These are phyloP conservation scores for Bombus soroeensis DNA, from an alignment of 1,140 invertebrate species.

Conservation along the genomic window DNA sequence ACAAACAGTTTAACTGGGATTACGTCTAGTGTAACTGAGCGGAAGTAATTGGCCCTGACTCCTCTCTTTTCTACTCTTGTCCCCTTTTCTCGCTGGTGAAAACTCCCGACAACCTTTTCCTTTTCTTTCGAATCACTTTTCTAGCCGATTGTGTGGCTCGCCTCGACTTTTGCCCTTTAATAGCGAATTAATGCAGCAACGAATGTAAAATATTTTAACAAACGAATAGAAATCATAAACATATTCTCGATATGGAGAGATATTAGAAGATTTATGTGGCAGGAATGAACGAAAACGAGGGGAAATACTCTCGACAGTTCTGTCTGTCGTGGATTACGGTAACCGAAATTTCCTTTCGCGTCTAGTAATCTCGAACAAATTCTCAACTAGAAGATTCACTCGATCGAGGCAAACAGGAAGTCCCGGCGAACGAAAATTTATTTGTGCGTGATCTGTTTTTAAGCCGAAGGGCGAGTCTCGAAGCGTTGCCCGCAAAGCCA, in stretches of 20 bases:
- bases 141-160: not conserved
- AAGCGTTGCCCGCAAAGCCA: not conserved
- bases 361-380: constrained; percentile 39
- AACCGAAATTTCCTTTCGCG: constrained; percentile 6
- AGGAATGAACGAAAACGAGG: not conserved
- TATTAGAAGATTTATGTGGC: not conserved
- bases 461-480: constrained; percentile 12
- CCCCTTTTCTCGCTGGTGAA: not conserved
- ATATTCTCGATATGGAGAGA: too few relatives aligned
- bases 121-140: not conserved
- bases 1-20: constrained; percentile 78
- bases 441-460: constrained; percentile 23
- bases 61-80: constrained; percentile 31
- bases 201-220: not conserved
- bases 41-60: constrained; percentile 71
- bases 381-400: constrained; percentile 7
- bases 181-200: not conserved
- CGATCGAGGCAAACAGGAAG: not conserved
- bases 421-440: constrained; percentile 44
- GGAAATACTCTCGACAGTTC: not conserved
- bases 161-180: not conserved
- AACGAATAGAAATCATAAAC: not conserved
- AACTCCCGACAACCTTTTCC: constrained; percentile 28
- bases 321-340: constrained; percentile 25
- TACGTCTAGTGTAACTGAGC: constrained; percentile 76